Evolutionary conservation across 2,797 vertebrate species (phyloP).

Genomic region (Parambassis ranga): DNA sequence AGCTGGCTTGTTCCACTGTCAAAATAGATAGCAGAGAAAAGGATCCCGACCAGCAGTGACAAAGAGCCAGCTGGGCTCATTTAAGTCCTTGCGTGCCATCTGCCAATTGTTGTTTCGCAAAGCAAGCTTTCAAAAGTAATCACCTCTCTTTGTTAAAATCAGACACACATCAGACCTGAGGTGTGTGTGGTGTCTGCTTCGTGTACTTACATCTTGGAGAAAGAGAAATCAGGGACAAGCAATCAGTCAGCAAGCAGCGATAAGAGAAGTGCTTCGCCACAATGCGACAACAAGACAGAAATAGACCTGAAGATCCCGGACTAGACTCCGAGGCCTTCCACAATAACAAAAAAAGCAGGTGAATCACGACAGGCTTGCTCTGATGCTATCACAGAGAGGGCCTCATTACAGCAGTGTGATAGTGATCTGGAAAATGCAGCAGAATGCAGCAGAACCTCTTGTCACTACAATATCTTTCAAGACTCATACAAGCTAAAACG

Average conservation of each 20-base stretch:
- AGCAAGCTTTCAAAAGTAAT: slow-evolving; percentile 54
- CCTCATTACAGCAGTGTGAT: slow-evolving; percentile 40
- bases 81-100: slow-evolving; percentile 72
- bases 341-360: slow-evolving; percentile 53
- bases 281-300: slow-evolving; percentile 41
- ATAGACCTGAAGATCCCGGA: slow-evolving; percentile 22
- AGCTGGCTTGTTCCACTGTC: slow-evolving; percentile 58
- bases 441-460: slow-evolving; percentile 41
- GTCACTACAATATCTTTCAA: slow-evolving; percentile 40
- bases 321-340: slow-evolving; percentile 31
- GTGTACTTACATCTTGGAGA: slow-evolving; percentile 42
- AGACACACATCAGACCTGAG: slow-evolving; percentile 44
- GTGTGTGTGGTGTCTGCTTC: slow-evolving; percentile 61
- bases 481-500: slow-evolving; percentile 41
- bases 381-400: slow-evolving; percentile 60
- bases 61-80: slow-evolving; percentile 68
- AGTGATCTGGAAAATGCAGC: slow-evolving; percentile 36
- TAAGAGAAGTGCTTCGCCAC: slow-evolving; percentile 56
- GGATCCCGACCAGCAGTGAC: slow-evolving; percentile 43
- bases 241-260: slow-evolving; percentile 63
- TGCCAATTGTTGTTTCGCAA: slow-evolving; percentile 62
- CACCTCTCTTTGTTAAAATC: slow-evolving; percentile 59
- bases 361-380: slow-evolving; percentile 43
- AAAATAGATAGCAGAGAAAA: slow-evolving; percentile 58
- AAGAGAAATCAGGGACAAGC: slow-evolving; percentile 56